Conservation (phyloP, 2,888 invertebrate species). For the Calliphora vomitoria region DNA sequence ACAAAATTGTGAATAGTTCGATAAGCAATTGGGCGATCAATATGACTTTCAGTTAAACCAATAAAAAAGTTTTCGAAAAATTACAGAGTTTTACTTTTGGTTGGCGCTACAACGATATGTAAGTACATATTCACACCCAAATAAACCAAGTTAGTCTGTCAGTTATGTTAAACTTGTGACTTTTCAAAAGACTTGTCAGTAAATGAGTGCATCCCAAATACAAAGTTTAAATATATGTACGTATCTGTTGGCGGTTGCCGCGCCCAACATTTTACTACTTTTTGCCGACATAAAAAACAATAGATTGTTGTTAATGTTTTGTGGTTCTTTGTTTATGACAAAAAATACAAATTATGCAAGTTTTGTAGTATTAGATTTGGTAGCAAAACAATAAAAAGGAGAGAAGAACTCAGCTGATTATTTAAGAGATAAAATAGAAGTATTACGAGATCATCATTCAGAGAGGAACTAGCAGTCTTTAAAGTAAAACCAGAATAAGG, state of each 20-base stretch:
- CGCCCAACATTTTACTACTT: constrained; percentile 8
- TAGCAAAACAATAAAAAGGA: neutral
- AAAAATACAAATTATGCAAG: neutral
- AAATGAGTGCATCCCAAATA: constrained; percentile 31
- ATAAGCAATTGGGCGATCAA: too few relatives aligned
- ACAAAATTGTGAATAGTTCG: too few relatives aligned
- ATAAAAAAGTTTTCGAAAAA: too few relatives aligned
- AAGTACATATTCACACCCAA: neutral
- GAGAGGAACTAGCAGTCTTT: too few relatives aligned
- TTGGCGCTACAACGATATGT: too few relatives aligned
- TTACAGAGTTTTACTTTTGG: too few relatives aligned
- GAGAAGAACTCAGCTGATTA: neutral
- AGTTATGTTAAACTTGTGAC: neutral
- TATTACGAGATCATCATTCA: too few relatives aligned
- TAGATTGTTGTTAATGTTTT: neutral
- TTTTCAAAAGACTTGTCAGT: constrained; percentile 15
- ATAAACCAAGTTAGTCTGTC: neutral
- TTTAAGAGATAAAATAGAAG: neutral
- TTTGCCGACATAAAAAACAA: constrained; percentile 18
- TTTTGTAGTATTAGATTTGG: neutral
- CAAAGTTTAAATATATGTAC: neutral
- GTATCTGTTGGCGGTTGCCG: neutral
- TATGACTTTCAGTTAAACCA: too few relatives aligned
- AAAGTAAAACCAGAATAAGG: too few relatives aligned
- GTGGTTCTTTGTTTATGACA: constrained; percentile 3